phyloP scores from a whole-genome alignment of 2,888 invertebrate genomes.

The Himalopsyche tibetana region DNA sequence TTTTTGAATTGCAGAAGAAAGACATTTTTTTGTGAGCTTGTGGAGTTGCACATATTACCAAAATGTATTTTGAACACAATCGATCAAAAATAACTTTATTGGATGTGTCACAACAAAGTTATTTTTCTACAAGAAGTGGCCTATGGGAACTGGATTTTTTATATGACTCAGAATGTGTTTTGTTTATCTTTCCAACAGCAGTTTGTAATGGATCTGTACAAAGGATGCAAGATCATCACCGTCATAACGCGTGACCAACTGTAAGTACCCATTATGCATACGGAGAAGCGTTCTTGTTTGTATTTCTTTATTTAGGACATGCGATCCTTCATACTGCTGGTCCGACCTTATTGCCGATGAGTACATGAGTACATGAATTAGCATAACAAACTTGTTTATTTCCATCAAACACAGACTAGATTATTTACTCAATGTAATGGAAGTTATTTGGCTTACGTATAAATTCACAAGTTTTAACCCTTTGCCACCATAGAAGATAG shows the following conservation, averaged over 20 bases:
- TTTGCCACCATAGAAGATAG: too few relatives aligned
- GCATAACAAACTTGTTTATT: too few relatives aligned
- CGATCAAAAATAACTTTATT: constrained; percentile 52
- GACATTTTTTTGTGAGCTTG: background rate
- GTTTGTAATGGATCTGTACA: constrained; percentile 39
- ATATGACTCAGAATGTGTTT: constrained; percentile 52
- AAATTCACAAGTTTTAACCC: too few relatives aligned
- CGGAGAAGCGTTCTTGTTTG: too few relatives aligned
- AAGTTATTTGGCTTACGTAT: too few relatives aligned
- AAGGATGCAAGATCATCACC: background rate
- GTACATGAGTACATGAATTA: too few relatives aligned
- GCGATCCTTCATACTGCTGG: too few relatives aligned
- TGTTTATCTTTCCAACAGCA: constrained; percentile 57
- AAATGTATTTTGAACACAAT: background rate
- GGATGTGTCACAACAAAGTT: constrained; percentile 50
- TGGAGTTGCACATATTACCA: background rate
- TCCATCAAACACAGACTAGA: too few relatives aligned
- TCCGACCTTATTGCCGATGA: too few relatives aligned
- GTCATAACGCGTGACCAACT: background rate
- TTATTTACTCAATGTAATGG: too few relatives aligned
- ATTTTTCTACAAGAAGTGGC: constrained; percentile 28
- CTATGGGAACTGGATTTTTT: constrained; percentile 56
- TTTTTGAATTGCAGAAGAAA: too few relatives aligned
- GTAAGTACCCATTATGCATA: background rate
- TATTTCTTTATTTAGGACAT: too few relatives aligned